Percentiles rank a stretch among this genome's conserved stretches.
These are phyloP conservation scores for Chlamydotis undulata DNA, from an alignment of 2,113 vertebrate genomes.

Conservation along the genomic window DNA sequence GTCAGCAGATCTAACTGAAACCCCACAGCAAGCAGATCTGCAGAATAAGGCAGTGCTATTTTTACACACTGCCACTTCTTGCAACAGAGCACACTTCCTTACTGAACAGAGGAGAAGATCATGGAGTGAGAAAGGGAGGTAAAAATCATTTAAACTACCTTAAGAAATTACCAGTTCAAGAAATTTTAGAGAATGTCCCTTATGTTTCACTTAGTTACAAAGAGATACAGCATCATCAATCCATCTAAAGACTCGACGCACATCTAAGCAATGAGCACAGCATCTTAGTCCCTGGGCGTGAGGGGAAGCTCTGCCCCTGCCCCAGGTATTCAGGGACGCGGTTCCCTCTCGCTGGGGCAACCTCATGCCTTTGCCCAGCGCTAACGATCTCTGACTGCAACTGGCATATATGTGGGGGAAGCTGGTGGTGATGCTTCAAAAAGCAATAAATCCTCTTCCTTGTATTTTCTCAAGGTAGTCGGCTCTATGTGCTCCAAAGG, in stretches of 20 bases:
- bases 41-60: slow-evolving; percentile 45
- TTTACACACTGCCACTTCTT: slow-evolving; percentile 28
- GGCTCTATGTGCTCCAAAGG: neutral
- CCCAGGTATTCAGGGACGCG: neutral
- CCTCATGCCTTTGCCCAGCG: neutral
- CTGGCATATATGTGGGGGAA: neutral
- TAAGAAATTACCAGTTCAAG: neutral
- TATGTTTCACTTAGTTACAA: neutral
- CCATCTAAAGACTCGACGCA: neutral
- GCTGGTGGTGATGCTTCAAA: neutral
- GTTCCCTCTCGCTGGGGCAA: neutral
- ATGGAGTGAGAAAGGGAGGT: neutral
- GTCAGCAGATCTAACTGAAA: slow-evolving; percentile 63
- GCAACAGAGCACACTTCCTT: neutral
- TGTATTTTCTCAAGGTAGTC: neutral
- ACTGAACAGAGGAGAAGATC: neutral
- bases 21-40: slow-evolving; percentile 23
- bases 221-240: neutral
- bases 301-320: neutral
- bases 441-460: neutral
- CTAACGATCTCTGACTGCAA: neutral
- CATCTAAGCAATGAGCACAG: accelerated
- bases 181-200: neutral
- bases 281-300: neutral
- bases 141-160: neutral